These are phyloP conservation scores for Lottia gigantea DNA, from an alignment of 2,888 invertebrate species.

Conservation along the genomic window DNA sequence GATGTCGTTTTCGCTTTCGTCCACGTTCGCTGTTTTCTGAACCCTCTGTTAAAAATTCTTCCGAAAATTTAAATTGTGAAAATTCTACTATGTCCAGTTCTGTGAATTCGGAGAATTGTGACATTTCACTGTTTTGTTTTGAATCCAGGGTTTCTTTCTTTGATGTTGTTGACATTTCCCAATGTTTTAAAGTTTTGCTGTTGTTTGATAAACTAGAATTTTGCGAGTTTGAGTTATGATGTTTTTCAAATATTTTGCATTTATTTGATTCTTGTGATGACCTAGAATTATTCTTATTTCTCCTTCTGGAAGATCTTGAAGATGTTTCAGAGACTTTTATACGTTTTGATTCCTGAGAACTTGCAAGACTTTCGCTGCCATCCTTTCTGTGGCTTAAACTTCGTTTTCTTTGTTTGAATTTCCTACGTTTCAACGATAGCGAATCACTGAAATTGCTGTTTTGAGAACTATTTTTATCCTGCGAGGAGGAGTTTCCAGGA, in stretches of 20 bases:
- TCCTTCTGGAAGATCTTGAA: neutral
- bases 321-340: neutral
- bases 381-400: neutral
- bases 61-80: conserved; percentile 33
- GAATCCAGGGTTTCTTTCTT: neutral
- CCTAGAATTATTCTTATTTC: neutral
- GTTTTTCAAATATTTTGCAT: neutral
- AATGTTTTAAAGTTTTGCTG: neutral
- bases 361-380: neutral
- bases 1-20: neutral
- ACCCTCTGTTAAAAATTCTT: conserved; percentile 31
- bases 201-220: neutral
- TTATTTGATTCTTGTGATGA: neutral
- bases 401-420: neutral
- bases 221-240: neutral
- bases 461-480: too few relatives aligned
- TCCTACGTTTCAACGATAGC: neutral
- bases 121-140: neutral
- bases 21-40: neutral
- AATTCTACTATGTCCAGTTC: conserved; percentile 36
- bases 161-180: neutral
- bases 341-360: neutral
- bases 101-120: conserved; percentile 29
- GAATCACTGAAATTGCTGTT: too few relatives aligned
- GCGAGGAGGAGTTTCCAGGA: too few relatives aligned